Base-by-base conservation (phyloP, 2,888 invertebrate species). In the Dermolepida albohirtum region DNA sequence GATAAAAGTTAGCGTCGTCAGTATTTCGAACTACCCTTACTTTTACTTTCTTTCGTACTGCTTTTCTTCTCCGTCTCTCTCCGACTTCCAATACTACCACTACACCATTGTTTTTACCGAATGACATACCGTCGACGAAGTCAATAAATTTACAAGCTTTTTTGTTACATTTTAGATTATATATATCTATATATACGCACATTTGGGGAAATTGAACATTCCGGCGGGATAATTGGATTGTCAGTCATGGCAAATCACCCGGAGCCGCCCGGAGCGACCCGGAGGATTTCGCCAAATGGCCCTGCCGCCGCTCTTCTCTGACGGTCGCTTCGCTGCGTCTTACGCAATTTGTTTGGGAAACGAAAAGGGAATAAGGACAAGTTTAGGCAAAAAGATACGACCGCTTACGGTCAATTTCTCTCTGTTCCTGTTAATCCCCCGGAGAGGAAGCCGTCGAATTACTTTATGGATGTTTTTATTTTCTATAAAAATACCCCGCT, bases 161-260 rank as follows among this genome's bases (percentile, higher is more conserved):
- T 43, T 67, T 67, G 66, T 70, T 64, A 67, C 59, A 43, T 52
- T 40, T 64, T 68, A 16, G 57, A 71, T 65, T 17, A 49, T 34
- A 10, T 59, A 16, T 17, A 40, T n/a, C 17, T 43, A 57, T 57
- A 62, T 62, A 62, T 44, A 62, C 49, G 69, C 65, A 55, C 69
- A 64, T 70, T 68, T 63, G 65, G 70, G 65, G 44, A 70, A 70
- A 72, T 72, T 70, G 73, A 67, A 72, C 75, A 74, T 73, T 75
- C 75, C 76, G 73, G 75, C 75, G 75, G 78, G 76, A 78, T 80
- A 80, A 80, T 80, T 80, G 79, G 74, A 74, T 78, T 80, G 81
- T 81, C 80, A 80, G 78, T 80, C 80, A 80, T 74, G 79, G 78
- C 79, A 78, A 79, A 81, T 81, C 79, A 78, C 78, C 79, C 77